Evolutionary conservation across 2,888 invertebrate species (phyloP), one percentile per base, ranked within the genome.

Genomic region (Luperina testacea): DNA sequence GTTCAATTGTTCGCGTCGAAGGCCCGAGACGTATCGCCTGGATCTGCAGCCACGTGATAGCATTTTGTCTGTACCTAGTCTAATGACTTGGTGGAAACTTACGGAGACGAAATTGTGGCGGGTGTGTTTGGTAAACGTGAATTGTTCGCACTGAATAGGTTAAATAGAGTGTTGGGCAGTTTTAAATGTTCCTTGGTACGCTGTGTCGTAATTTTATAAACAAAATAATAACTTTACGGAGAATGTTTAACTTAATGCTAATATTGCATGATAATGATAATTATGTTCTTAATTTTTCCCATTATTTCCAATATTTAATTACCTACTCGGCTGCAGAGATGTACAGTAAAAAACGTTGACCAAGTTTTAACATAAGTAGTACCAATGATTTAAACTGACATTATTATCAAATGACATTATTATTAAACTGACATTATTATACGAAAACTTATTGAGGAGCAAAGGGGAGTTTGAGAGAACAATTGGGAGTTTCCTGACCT

Each of bases 41-140:
- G 45, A 57, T 84, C 80, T 74, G 48, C 61, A 45, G 64, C 11
- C 83, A 75, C 78, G 75, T 84, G 84, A 84, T 84, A 75, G 65
- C 38, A 68, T 75, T 75, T 42, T 65, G 64, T 83, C 80, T 63
- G 45, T 75, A 75, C 27, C 70, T n/a, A n/a, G n/a, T 74, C 59
- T 87, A 87, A 83, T 42, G 63, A 83, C 32, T n/a, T 51, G 24
- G 1, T 63, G 45, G 17, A 74, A 84, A 79, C 68, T 67, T 51
- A 79, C 32, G 72, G 27, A 2, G 15, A 13, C 4, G 13, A 1
- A 75, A 63, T 71, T 74, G 70, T 0, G n/a, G 38, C 38, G 45
- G 45, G 38, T 27, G 32, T 69, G 61, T 53, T 63, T 20, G 51
- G 27, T 1, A 9, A 48, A 48, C 15, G 24, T 38, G 20, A 11